Evolutionary conservation across 23 tunicate species (phyloP), one percentile per base, ranked within the genome.

Genomic region (Halocynthia aurantium): DNA sequence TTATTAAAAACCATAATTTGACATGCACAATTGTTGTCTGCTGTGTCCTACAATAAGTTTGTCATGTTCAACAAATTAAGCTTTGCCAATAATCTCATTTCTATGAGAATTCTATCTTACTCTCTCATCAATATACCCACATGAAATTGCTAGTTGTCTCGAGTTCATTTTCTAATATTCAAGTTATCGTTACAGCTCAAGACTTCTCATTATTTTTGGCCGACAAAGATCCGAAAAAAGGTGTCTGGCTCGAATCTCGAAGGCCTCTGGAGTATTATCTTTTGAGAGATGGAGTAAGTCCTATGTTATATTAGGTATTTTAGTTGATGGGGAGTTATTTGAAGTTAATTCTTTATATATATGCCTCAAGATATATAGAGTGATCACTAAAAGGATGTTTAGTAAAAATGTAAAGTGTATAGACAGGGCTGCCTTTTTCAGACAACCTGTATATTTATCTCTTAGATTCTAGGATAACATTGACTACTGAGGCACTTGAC

Each of bases 191-290:
- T 84, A 5, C 80, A 91, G 98, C 88, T 13, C 91, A 92, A 80
- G 98, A 92, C 52, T 92, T 70, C 88, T 79, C 88, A 77, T 67
- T 92, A 50, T 92, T 92, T 75, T 60, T 92, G 71, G 77, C 92
- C 17, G 98, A 92, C 64, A 92, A 86, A 52, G 98, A 92, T 51
- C 98, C 98, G 52, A 86, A 72, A 76, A 92, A 92, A 68, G 98
- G 98, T 51, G 92, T 92, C 31, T 92, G 98, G 98, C 57, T 92
- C 52, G 98, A 92, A 75, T 92, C 92, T 13, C 60, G 88, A 62
- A 77, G 98, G 78, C 88, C 92, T 6, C 71, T 92, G 62, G 98
- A 92, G 80, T 92, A 92, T 68, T 92, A 92, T 62, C 72, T 92
- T 8, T 69, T 92, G 8, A 69, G 92, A 73, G 92, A 92, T 82